Evolutionary conservation across 2,113 vertebrate genomes (phyloP).

Genomic region (Daphoenositta chrysoptera): DNA sequence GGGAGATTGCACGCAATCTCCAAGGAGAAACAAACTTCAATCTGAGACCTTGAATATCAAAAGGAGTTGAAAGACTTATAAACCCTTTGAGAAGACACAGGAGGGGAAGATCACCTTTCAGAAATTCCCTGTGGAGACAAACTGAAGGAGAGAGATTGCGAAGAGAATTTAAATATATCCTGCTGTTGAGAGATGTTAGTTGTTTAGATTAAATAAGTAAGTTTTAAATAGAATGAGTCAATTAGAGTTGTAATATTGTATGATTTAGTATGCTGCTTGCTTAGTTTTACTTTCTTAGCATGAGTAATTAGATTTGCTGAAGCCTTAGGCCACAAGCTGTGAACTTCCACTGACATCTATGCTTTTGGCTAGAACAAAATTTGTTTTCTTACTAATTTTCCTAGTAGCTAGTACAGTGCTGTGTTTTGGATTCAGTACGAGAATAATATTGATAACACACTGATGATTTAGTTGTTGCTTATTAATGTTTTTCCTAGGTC

Average conservation of each 20-base stretch:
- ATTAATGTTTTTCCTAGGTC: not conserved
- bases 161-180: not conserved
- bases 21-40: constrained; percentile 25
- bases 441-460: not conserved
- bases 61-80: not conserved
- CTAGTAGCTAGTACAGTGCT: not conserved
- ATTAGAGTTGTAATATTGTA: not conserved
- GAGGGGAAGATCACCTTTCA: not conserved
- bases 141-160: not conserved
- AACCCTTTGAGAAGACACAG: not conserved
- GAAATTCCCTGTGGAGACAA: not conserved
- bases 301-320: not conserved
- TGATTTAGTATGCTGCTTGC: not conserved
- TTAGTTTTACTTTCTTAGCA: not conserved
- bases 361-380: not conserved
- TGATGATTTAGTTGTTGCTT: not conserved
- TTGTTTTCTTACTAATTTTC: not conserved
- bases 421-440: not conserved
- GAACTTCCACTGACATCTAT: not conserved
- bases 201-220: not conserved
- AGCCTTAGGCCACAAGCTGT: not conserved
- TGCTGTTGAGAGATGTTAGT: not conserved
- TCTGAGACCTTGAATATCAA: constrained; percentile 4
- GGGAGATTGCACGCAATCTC: not conserved
- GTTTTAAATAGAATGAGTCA: not conserved